A percentile compares a stretch with the other conserved stretches of the same genome.
phyloP scores from a whole-genome alignment of 2,113 vertebrate genomes.

The Gambusia holbrooki region DNA sequence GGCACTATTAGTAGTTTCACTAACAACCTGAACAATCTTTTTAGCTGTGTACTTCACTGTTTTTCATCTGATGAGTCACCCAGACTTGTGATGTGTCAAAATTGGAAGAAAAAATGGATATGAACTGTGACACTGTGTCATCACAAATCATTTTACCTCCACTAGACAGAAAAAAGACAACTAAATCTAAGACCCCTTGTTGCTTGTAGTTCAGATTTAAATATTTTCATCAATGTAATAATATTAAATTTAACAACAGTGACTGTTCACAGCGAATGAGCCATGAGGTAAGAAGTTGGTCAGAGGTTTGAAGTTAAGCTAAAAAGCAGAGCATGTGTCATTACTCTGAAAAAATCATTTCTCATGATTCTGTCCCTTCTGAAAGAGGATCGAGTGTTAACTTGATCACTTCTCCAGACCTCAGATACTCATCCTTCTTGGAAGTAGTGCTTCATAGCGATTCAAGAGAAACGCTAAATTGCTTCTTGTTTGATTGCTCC shows the following conservation, averaged over 20 bases:
- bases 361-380: constrained; percentile 64
- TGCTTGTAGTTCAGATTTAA: constrained; percentile 40
- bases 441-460: constrained; percentile 29
- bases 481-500: constrained; percentile 58
- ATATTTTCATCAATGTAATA: constrained; percentile 41
- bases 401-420: constrained; percentile 68
- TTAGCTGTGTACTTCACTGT: background rate
- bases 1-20: background rate
- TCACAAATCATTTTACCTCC: constrained; percentile 37
- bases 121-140: background rate
- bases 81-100: background rate
- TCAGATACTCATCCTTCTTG: constrained; percentile 44
- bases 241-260: constrained; percentile 60
- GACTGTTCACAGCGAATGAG: constrained; percentile 53
- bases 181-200: constrained; percentile 10
- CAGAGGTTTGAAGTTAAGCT: constrained; percentile 58
- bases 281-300: constrained; percentile 70
- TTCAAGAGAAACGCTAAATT: constrained; percentile 2
- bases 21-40: background rate
- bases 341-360: constrained; percentile 65
- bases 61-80: background rate
- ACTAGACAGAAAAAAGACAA: constrained; percentile 12
- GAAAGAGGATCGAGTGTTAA: constrained; percentile 66
- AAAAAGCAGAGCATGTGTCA: constrained; percentile 73
- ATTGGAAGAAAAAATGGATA: background rate